A percentile compares a stretch with the other conserved stretches of the same genome.
These are phyloP conservation scores for Parnassius glacialis DNA, from an alignment of 2,888 invertebrate species.

Conservation along the genomic window DNA sequence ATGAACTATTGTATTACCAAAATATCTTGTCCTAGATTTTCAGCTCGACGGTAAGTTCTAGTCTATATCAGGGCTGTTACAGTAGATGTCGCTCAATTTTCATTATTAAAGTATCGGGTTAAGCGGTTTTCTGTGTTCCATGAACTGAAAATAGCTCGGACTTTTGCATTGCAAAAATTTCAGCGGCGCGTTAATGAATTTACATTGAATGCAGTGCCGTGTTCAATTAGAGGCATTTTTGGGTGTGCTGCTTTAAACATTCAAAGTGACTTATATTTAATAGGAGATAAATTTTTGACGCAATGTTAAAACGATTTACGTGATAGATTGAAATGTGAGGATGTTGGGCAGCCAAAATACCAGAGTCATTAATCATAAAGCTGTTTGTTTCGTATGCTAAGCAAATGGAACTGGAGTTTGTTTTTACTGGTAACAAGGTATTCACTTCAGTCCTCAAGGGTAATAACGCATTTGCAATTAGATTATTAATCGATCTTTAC, in stretches of 20 bases:
- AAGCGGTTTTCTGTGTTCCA: constrained; percentile 77
- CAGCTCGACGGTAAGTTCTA: constrained; percentile 45
- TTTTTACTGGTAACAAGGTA: no score
- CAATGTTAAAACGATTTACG: no score
- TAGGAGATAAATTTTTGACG: no score
- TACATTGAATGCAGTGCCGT: background rate
- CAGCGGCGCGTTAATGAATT: constrained; percentile 13
- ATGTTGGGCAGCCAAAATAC: no score
- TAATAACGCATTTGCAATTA: no score
- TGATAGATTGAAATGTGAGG: no score
- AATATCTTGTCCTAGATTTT: constrained; percentile 73
- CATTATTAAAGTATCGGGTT: constrained; percentile 74
- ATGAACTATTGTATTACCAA: constrained; percentile 32
- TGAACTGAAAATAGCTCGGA: constrained; percentile 54
- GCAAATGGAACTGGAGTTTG: no score
- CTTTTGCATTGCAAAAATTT: constrained; percentile 29
- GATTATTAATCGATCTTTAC: no score
- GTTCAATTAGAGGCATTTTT: constrained; percentile 24
- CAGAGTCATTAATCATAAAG: no score
- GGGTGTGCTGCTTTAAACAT: background rate
- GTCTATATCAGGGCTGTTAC: constrained; percentile 64
- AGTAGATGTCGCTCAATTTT: constrained; percentile 76
- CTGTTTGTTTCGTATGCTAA: no score
- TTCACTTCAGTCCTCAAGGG: no score
- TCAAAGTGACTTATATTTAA: background rate